These are phyloP conservation scores for Eremophila alpestris DNA, from an alignment of 2,797 vertebrate species.

Conservation along the genomic window DNA sequence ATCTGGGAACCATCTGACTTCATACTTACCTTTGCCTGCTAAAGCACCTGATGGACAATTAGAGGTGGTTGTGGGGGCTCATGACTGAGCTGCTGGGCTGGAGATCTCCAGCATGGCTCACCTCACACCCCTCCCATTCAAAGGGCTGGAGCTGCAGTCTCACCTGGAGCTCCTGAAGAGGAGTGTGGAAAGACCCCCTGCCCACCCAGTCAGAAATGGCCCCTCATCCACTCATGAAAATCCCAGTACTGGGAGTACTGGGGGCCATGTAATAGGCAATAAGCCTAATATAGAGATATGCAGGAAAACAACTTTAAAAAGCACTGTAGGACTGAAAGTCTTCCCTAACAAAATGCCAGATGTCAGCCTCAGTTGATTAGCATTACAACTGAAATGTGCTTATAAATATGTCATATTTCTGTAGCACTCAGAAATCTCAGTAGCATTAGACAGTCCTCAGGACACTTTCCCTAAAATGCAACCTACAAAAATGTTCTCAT, in stretches of 20 bases:
- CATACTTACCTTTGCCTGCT: fast-evolving
- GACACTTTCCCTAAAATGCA: not conserved
- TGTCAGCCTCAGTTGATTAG: not conserved
- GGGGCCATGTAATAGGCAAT: not conserved
- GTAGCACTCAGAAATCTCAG: not conserved
- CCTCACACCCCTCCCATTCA: not conserved
- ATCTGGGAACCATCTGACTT: not conserved
- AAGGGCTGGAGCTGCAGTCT: fast-evolving
- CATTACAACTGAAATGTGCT: not conserved
- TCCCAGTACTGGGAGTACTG: not conserved
- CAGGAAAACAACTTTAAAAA: not conserved
- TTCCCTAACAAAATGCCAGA: not conserved
- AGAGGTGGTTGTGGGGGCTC: not conserved
- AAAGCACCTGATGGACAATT: not conserved
- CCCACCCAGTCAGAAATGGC: not conserved
- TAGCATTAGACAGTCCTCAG: not conserved
- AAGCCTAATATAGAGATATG: not conserved
- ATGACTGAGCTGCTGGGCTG: not conserved
- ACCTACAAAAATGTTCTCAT: not conserved
- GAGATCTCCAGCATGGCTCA: not conserved
- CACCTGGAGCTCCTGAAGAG: not conserved
- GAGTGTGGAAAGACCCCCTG: fast-evolving
- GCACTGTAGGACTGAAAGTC: not conserved
- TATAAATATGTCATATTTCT: not conserved
- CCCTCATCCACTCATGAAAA: not conserved